These are phyloP conservation scores for Cherax quadricarinatus DNA, from an alignment of 1,140 invertebrate genomes.

Conservation along the genomic window DNA sequence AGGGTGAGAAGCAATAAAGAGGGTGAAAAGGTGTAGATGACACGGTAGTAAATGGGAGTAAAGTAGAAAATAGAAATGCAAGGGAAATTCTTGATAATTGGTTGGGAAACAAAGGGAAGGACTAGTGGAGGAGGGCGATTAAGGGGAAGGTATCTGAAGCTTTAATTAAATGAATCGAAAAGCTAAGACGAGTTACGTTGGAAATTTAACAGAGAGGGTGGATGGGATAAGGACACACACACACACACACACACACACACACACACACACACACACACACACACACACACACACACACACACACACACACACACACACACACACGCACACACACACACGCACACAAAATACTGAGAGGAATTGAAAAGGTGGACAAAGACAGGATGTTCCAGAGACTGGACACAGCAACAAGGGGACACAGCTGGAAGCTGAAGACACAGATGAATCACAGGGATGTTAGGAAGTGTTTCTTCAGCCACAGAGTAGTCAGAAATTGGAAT, in stretches of 20 bases:
- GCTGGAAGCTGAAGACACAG: no score
- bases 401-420: no score
- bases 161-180: conserved; percentile 23
- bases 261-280: no score
- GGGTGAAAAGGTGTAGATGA: conserved; percentile 8
- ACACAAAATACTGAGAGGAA: no score
- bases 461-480: no score
- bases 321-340: no score
- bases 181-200: not conserved
- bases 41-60: conserved; percentile 19
- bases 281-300: not conserved
- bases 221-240: not conserved
- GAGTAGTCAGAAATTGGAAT: no score
- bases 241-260: no score
- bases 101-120: not conserved
- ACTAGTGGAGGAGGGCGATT: not conserved
- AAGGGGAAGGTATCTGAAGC: not conserved
- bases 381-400: no score
- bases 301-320: not conserved
- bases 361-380: no score
- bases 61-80: not conserved
- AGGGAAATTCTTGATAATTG: not conserved
- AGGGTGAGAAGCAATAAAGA: not conserved
- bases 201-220: not conserved
- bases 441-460: no score